Conservation (phyloP, 2,797 vertebrate species). For the Acanthurus tractus region DNA sequence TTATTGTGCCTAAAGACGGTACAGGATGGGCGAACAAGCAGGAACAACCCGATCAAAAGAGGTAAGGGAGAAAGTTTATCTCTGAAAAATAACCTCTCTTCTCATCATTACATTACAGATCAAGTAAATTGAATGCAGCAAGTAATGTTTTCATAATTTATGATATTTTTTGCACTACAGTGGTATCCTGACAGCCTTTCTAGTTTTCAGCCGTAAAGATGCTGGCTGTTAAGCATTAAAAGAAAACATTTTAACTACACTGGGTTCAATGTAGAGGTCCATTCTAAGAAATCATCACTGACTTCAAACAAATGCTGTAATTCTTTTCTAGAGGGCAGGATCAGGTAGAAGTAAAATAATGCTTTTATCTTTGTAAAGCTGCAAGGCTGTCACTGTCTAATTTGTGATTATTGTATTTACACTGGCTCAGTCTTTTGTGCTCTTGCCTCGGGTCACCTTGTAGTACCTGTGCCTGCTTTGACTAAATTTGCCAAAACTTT, state of each 20-base stretch:
- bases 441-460: neutral
- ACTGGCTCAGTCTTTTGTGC: neutral
- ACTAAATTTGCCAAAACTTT: neutral
- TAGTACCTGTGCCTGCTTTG: neutral
- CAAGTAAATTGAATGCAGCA: neutral
- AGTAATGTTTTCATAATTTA: neutral
- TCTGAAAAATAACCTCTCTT: neutral
- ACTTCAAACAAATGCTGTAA: neutral
- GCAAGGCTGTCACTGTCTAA: neutral
- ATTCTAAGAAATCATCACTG: neutral
- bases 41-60: conserved; percentile 99
- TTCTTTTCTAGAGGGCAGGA: neutral
- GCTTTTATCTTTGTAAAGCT: conserved; percentile 1
- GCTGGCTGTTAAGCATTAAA: neutral
- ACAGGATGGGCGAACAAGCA: conserved; percentile 99
- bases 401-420: too few relatives aligned
- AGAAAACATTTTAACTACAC: neutral
- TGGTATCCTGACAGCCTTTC: neutral
- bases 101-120: neutral
- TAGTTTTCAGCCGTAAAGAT: neutral
- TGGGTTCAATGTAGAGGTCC: neutral
- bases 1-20: conserved; percentile 99
- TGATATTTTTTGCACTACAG: too few relatives aligned
- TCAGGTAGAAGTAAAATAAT: conserved; percentile 5
- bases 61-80: conserved; percentile 75